Base-by-base conservation (phyloP, 2,888 invertebrate species). In the Cheilosia variabilis region DNA sequence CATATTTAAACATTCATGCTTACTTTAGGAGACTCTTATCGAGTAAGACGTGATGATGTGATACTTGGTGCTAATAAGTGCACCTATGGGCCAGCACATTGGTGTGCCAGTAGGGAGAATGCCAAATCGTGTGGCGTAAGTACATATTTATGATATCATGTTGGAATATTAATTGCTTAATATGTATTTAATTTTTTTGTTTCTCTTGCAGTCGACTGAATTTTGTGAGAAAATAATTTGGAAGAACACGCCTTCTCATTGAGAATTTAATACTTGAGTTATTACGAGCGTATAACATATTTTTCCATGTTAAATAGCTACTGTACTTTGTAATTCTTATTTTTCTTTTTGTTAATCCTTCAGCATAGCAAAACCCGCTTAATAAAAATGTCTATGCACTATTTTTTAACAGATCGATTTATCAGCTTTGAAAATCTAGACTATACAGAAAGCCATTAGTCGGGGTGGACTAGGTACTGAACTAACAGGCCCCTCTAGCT, bases 51-150 rank as follows among this genome's bases (percentile, higher is more conserved):
- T 13, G 24, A 72, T 45, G 69, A 69, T 9, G 9, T 13, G 7
- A 13, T 79, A 45, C 87, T 95, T 60, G 95, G 95, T 41, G 92
- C 92, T 63, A 93, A 94, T 58, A 93, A 94, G 89, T 97, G 97
- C 90, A 95, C 96, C 6, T 96, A 95, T 94, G 97, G 97, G 7
- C 96, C 96, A 4, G 93, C 94, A 0, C 97, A 95, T 90, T 97
- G 97, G 97, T 97, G 97, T 52, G 62, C 73, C 5, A 81, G 55
- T 31, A 62, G 45, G 31, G 62, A 68, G 47, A 81, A 81, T 41
- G 73, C 80, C 19, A 63, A 62, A 55, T 47, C 45, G 37, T 81
- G 80, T 57, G 68, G 63, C 24, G 80, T 81, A 63, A 62, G 73
- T 73, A 71, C 34, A 31, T 6, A 50, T 31, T 45, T 31, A 1